Base-by-base conservation (phyloP, 2,888 invertebrate genomes). In the Apamea sordens region DNA sequence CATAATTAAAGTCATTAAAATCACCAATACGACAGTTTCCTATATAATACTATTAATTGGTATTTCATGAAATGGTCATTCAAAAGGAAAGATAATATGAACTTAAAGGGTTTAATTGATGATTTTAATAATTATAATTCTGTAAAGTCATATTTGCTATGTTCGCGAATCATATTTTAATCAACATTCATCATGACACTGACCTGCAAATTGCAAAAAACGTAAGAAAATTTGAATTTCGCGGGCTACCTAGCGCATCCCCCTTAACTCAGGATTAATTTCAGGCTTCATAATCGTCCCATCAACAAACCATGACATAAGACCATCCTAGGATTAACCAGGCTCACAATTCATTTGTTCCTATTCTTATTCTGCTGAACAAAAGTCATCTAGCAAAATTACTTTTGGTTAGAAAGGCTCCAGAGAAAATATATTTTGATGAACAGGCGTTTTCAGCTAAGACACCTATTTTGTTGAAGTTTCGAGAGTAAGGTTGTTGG, bases 361-460 rank as follows among this genome's bases (percentile, higher is more conserved):
- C 74, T 64, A 61, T 64, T 81, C 77, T 88, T 76, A 77, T 41
- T 78, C 63, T 41, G 41, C 64, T 73, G 63, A 83, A 87, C 80
- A 80, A 85, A 82, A 87, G 73, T 87, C 76, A 65, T 87, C 69
- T 69, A 36, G 59, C 67, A 70, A 76, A 77, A 86, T 85, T 67
- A 82, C 82, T 86, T 82, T 77, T 78, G 76, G 87, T 84, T 80
- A 65, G 50, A 36, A 47, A 72, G 28, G 69, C 78, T 63, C 18
- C 64, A 44, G 73, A 67, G 84, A 86, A 77, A 73, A 83, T 83
- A 75, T 84, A 84, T 84, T 86, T 85, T 86, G 87, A 84, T 84
- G 87, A 86, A 73, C 32, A 75, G 50, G 73, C 84, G n/a, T 79
- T 86, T 83, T 74, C 41, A 2, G 68, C 53, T 65, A 86, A 84